Evolutionary conservation across 2,888 invertebrate genomes (phyloP), one percentile per base, ranked within the genome.

Genomic region (Strigamia maritima): DNA sequence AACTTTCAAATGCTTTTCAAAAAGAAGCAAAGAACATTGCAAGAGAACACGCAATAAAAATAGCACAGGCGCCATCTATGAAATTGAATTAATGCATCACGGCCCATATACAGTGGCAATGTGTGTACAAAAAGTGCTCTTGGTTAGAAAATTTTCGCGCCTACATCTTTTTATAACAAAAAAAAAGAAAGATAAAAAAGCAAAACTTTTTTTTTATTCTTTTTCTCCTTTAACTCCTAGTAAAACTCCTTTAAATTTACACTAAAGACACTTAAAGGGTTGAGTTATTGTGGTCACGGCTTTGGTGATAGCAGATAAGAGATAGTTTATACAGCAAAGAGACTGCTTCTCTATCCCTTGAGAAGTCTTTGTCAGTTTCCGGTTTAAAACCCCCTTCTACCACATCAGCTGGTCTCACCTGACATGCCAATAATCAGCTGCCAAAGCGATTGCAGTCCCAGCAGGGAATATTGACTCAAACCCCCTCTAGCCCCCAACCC

Each of bases 61-160:
- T 70, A 70, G 70, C 70, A 26, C 70, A 70, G n/a, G 28, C 70
- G 70, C 70, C 70, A 70, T 70, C 70, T 70, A 70, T 70, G 70
- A 70, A 70, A 70, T 70, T 70, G 70, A 70, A 70, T 70, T 70
- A 70, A 70, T 70, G 70, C 70, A 70, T 70, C 70, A 70, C 70
- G 70, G 70, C 70, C 70, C 70, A 70, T 70, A 70, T 70, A 70
- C 70, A 70, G 70, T 70, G 70, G 70, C 70, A 70, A 70, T 70
- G 70, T 4, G 70, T 70, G 28, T n/a, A 70, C 60, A n/a, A 70
- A 70, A 70, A 70, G 70, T 70, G 70, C 28, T 70, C 70, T 60
- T 28, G 70, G 26, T 3, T 70, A 26, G 70, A 28, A 70, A 70
- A 70, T 70, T 70, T 28, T 26, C 70, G 12, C n/a, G 24, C 28